Evolutionary conservation across 2,888 invertebrate species (phyloP).

Genomic region (Diarsia mendica): DNA sequence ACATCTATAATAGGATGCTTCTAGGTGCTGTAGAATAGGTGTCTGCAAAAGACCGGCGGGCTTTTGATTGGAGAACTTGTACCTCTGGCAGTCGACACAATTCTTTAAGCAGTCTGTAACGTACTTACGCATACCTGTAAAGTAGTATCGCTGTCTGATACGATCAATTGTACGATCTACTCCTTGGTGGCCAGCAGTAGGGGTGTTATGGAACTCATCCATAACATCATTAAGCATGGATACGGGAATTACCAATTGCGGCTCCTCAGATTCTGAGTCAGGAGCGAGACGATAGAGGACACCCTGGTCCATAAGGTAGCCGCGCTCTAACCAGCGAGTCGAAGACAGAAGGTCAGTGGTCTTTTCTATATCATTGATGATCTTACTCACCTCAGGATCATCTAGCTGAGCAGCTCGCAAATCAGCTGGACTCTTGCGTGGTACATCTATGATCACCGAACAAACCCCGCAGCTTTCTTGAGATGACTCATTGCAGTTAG

Average conservation of each 20-base stretch:
- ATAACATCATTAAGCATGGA: constrained; percentile 1
- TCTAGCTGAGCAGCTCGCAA: constrained; percentile 1
- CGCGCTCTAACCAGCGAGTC: constrained; percentile 14
- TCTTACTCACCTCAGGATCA: constrained; percentile 17
- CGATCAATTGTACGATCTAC: constrained; percentile 8
- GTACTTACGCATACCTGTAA: constrained; percentile 12
- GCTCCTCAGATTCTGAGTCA: constrained; percentile 12
- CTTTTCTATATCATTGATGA: constrained; percentile 11
- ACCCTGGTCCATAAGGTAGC: constrained; percentile 18
- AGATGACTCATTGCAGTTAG: background rate
- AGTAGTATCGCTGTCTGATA: constrained; percentile 7
- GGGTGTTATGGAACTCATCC: constrained; percentile 6
- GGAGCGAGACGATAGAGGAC: constrained; percentile 13
- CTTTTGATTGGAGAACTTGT: constrained; percentile 8
- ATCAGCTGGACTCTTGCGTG: constrained; percentile 13
- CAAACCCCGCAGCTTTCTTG: constrained; percentile 8
- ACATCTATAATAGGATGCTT: no score
- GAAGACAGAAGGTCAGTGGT: background rate
- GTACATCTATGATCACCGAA: constrained; percentile 4
- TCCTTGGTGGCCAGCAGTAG: constrained; percentile 5
- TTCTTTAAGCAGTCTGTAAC: constrained; percentile 2
- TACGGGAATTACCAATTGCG: background rate
- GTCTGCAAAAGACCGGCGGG: background rate
- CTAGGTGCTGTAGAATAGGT: background rate
- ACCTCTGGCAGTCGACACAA: constrained; percentile 5